Percentiles rank a stretch among this genome's conserved stretches.
Evolutionary conservation across 2,113 vertebrate species (phyloP).

Genomic region (Pelvicachromis taeniatus): DNA sequence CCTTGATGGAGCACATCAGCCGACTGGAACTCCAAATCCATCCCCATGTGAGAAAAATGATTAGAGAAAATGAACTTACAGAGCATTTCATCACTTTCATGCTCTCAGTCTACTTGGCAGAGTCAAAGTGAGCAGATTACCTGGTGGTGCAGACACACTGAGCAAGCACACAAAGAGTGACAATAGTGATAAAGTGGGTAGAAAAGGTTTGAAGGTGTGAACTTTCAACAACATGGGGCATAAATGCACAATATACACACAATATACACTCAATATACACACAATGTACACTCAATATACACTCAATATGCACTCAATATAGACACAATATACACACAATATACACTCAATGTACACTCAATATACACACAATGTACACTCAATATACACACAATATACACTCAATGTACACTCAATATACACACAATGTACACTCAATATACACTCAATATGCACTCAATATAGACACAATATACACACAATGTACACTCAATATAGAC

Average conservation of each 20-base stretch:
- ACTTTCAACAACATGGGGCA: background rate
- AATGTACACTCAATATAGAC: too few relatives aligned
- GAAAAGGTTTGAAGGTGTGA: background rate
- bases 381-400: too few relatives aligned
- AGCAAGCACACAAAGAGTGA: background rate
- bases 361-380: too few relatives aligned
- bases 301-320: too few relatives aligned
- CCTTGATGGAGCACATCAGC: constrained; percentile 16
- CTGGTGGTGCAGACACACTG: background rate
- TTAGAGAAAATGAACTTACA: constrained; percentile 31
- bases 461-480: too few relatives aligned
- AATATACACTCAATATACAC: too few relatives aligned
- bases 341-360: too few relatives aligned
- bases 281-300: too few relatives aligned
- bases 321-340: too few relatives aligned
- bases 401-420: too few relatives aligned
- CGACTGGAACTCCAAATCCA: constrained; percentile 5
- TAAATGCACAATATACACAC: background rate
- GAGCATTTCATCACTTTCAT: constrained; percentile 26
- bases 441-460: too few relatives aligned
- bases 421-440: background rate
- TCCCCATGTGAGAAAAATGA: constrained; percentile 26
- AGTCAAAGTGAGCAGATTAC: background rate
- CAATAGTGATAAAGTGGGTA: background rate
- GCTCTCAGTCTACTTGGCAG: background rate